Evolutionary conservation across 2,113 vertebrate species (phyloP).

Genomic region (Polypterus senegalus): DNA sequence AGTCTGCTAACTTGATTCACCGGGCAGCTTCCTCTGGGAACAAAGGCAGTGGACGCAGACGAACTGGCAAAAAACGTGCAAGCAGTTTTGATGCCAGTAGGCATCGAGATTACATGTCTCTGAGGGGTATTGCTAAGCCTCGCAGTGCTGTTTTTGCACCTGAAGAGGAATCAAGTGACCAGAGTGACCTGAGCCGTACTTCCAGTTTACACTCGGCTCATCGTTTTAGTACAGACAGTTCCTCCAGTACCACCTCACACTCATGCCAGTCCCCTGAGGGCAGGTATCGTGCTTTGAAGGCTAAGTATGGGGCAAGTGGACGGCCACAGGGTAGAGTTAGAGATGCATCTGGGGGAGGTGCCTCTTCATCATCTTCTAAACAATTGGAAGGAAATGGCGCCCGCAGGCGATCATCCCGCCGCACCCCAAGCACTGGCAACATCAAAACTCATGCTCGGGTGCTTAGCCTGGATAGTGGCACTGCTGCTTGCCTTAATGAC

Average conservation of each 20-base stretch:
- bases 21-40: conserved; percentile 41
- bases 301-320: conserved; percentile 48
- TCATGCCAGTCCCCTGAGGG: conserved; percentile 82
- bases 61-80: conserved; percentile 81
- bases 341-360: conserved; percentile 17
- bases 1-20: conserved; percentile 66
- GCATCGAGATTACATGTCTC: conserved; percentile 74
- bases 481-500: conserved; percentile 87
- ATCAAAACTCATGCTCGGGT: conserved; percentile 85
- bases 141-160: conserved; percentile 73
- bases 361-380: conserved; percentile 38
- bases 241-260: conserved; percentile 80
- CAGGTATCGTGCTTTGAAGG: conserved; percentile 61
- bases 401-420: conserved; percentile 60
- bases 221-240: conserved; percentile 87
- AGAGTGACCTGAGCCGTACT: conserved; percentile 86
- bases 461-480: conserved; percentile 87
- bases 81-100: conserved; percentile 94
- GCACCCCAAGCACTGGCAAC: conserved; percentile 70
- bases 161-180: conserved; percentile 89
- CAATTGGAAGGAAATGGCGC: conserved; percentile 31
- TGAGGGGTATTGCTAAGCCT: conserved; percentile 74
- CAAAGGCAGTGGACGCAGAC: conserved; percentile 45
- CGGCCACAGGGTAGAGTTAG: conserved; percentile 45
- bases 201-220: conserved; percentile 82